phyloP scores from a whole-genome alignment of 2,113 vertebrate species.

The Illadopsis cleaveri region DNA sequence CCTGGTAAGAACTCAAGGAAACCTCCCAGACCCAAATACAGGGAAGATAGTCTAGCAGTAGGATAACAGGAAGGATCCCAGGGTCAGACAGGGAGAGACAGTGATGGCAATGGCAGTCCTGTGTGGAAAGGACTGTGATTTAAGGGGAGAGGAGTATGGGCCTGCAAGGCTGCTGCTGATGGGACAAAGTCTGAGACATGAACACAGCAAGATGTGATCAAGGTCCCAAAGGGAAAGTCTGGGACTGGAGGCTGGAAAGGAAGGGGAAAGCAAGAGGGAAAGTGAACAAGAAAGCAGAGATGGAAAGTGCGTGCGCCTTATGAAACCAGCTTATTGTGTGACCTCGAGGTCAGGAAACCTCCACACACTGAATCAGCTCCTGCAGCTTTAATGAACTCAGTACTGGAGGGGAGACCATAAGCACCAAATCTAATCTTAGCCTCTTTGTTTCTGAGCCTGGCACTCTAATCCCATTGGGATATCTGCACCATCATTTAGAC shows the following conservation, averaged over 20 bases:
- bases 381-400: constrained; percentile 11
- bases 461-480: not conserved
- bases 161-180: not conserved
- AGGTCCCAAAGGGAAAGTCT: not conserved
- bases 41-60: not conserved
- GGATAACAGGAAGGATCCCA: not conserved
- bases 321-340: constrained; percentile 7
- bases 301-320: not conserved
- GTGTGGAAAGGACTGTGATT: not conserved
- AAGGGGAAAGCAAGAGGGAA: not conserved
- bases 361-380: not conserved
- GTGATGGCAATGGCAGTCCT: not conserved
- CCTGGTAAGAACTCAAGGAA: not conserved
- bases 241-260: not conserved
- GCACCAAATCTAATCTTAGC: not conserved
- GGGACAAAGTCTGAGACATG: not conserved
- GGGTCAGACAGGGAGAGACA: not conserved
- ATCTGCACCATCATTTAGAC: not conserved
- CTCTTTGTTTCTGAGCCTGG: not conserved
- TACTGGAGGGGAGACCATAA: not conserved
- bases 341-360: not conserved
- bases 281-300: not conserved
- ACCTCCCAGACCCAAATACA: not conserved
- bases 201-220: not conserved
- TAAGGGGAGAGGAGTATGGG: not conserved